These are phyloP conservation scores for Sebastiscus tertius DNA, from an alignment of 2,797 vertebrate genomes.

Conservation along the genomic window DNA sequence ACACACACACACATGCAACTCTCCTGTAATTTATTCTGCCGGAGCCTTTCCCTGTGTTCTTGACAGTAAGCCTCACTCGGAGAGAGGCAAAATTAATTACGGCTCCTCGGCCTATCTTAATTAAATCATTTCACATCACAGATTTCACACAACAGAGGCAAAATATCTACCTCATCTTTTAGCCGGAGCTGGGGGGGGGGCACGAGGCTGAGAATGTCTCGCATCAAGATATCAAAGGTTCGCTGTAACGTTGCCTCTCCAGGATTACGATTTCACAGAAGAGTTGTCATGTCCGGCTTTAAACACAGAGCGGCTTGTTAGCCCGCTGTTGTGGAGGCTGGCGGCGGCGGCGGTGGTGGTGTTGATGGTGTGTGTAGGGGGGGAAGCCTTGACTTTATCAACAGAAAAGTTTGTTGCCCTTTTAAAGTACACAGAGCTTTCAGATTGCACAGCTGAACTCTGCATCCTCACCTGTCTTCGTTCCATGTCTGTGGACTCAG, in stretches of 20 bases:
- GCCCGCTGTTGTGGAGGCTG: slow-evolving; percentile 5
- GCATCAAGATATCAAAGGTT: slow-evolving; percentile 78
- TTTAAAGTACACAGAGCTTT: slow-evolving; percentile 67
- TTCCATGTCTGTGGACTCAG: slow-evolving; percentile 18
- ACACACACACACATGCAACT: background rate
- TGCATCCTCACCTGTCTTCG: slow-evolving; percentile 1
- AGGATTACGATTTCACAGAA: slow-evolving; percentile 59
- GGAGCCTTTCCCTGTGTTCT: slow-evolving; percentile 73
- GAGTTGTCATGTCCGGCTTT: slow-evolving; percentile 57
- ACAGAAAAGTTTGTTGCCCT: slow-evolving; percentile 74
- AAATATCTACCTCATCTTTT: slow-evolving; percentile 80
- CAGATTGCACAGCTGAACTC: slow-evolving; percentile 55
- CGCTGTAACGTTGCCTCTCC: slow-evolving; percentile 57
- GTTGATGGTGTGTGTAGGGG: background rate
- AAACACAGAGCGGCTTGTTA: slow-evolving; percentile 46
- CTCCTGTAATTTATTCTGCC: slow-evolving; percentile 77
- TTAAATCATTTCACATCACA: slow-evolving; percentile 87
- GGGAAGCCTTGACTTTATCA: slow-evolving; percentile 66
- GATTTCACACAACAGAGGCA: slow-evolving; percentile 81
- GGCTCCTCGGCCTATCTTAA: slow-evolving; percentile 84
- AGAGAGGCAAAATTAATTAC: slow-evolving; percentile 84
- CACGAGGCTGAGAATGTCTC: slow-evolving; percentile 49
- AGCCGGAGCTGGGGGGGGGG: slow-evolving; percentile 22
- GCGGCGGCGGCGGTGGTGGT: background rate
- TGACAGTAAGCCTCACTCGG: slow-evolving; percentile 76